Evolutionary conservation across 2,888 invertebrate species (phyloP).

Genomic region (Acronicta psi): DNA sequence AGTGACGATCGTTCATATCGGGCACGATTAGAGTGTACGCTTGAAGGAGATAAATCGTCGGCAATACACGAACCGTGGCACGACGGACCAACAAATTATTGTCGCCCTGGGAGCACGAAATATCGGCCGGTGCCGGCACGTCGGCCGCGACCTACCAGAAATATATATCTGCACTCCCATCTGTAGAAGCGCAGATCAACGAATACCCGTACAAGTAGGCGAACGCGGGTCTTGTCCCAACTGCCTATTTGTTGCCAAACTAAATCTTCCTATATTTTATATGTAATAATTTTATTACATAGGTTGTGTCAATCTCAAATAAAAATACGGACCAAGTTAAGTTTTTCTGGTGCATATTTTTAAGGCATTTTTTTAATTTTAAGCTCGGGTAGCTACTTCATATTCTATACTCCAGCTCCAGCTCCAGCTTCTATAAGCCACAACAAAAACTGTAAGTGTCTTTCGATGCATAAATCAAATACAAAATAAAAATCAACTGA

Average conservation of each 20-base stretch:
- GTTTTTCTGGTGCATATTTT: too few relatives aligned
- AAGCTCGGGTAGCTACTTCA: too few relatives aligned
- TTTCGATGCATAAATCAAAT: constrained; percentile 14
- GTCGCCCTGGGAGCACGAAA: constrained; percentile 84
- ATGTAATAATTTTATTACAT: not conserved
- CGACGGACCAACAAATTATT: constrained; percentile 86
- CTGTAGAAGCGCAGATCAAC: constrained; percentile 58
- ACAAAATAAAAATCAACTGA: constrained; percentile 24
- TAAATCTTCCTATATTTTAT: constrained; percentile 31
- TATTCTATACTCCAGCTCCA: too few relatives aligned
- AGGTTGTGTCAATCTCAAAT: too few relatives aligned
- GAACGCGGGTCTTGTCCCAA: constrained; percentile 37
- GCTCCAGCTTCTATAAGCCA: too few relatives aligned
- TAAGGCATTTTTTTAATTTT: too few relatives aligned
- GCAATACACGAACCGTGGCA: constrained; percentile 75
- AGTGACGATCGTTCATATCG: constrained; percentile 71
- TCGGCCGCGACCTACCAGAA: constrained; percentile 72
- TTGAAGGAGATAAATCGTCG: constrained; percentile 78
- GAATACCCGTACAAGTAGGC: constrained; percentile 44
- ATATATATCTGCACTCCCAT: constrained; percentile 72
- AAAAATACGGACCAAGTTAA: too few relatives aligned
- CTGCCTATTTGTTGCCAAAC: constrained; percentile 40
- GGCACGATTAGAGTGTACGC: constrained; percentile 73
- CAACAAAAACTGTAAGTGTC: too few relatives aligned
- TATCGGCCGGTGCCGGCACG: constrained; percentile 75